Evolutionary conservation across 2,888 invertebrate genomes (phyloP), one percentile per base, ranked within the genome.

Genomic region (Euproctis similis): DNA sequence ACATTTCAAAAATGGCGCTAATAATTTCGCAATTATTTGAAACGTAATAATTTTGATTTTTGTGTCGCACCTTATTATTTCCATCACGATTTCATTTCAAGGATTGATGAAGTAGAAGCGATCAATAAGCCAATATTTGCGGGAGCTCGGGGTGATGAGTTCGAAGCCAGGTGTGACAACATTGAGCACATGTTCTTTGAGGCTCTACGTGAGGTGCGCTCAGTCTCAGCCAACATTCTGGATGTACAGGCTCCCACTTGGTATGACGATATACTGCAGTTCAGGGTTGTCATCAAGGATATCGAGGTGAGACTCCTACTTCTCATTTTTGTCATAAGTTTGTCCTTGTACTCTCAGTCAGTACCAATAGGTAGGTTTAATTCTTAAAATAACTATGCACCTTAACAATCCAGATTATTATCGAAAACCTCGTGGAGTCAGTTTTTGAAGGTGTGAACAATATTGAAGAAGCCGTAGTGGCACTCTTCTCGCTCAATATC

Each of bases 211-310:
- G 76, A 84, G 8, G 86, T 95, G 22, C 78, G 87, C 42, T 61
- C 70, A 4, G 89, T 90, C 1, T 86, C 89, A 17, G 59, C 82
- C 10, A 87, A 87, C 12, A 92, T 96, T 36, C 72, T 94, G n/a
- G 88, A 92, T 48, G 93, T 95, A 0, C 92, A 92, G 59, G 88
- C 89, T 16, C 87, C 90, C 0, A 88, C 89, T n/a, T 96, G 96
- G 96, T 92, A 92, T 63, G 92, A 92, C 47, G 89, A 90, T 39
- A 88, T 92, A 53, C 69, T 88, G 23, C 75, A 80, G 44, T 91
- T 90, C 53, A 82, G 88, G 30, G 72, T 75, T 1, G 71, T 86
- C 28, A 86, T 89, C 48, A 89, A 88, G 54, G 88, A 89, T 42
- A 87, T 90, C 30, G 90, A 90, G 71, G 87, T 78, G 31, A 36